These are phyloP conservation scores for Dendroctonus valens DNA, from an alignment of 1,140 invertebrate genomes.

Conservation along the genomic window DNA sequence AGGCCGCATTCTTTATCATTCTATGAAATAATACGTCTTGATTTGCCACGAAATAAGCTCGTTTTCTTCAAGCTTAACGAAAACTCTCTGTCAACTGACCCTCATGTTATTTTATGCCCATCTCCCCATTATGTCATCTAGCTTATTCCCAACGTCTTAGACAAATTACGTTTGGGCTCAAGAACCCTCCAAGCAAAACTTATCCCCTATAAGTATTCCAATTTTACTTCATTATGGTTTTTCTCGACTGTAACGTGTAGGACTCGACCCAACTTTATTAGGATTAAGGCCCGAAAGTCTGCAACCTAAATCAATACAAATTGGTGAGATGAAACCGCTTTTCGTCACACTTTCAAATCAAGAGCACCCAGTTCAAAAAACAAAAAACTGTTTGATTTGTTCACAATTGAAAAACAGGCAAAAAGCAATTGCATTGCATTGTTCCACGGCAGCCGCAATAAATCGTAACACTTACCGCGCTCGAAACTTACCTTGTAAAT, in stretches of 20 bases:
- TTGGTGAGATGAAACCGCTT: not conserved
- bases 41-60: too few relatives aligned
- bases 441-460: not conserved
- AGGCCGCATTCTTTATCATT: too few relatives aligned
- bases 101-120: too few relatives aligned
- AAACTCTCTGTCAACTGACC: too few relatives aligned
- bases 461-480: constrained; percentile 1
- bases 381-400: too few relatives aligned
- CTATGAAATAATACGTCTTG: too few relatives aligned
- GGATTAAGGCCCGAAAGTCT: not conserved
- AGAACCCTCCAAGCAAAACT: not conserved
- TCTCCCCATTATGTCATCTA: too few relatives aligned
- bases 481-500: constrained; percentile 10
- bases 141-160: not conserved
- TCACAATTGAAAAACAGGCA: not conserved
- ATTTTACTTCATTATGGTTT: constrained; percentile 6
- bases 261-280: not conserved
- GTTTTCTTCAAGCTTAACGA: too few relatives aligned
- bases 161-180: constrained; percentile 2
- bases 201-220: constrained; percentile 2
- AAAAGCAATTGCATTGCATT: too few relatives aligned
- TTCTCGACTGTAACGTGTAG: not conserved
- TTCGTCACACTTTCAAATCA: too few relatives aligned
- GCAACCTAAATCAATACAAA: constrained; percentile 13
- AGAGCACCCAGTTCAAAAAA: too few relatives aligned